phyloP scores from a whole-genome alignment of 2,797 vertebrate species.

The Gymnodraco acuticeps region DNA sequence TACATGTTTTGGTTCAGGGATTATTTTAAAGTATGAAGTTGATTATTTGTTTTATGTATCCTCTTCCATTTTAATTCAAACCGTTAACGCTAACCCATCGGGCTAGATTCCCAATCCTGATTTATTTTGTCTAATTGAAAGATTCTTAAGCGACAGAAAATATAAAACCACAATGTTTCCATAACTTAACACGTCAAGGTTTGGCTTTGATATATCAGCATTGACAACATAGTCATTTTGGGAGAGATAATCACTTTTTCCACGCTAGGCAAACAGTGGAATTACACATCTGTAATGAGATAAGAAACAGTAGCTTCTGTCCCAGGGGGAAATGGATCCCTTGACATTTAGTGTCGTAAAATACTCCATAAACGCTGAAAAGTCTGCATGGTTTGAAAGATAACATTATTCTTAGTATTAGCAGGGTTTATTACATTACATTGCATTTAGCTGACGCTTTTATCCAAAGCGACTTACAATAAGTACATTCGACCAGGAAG shows the following conservation, averaged over 20 bases:
- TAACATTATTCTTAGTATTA: slow-evolving; percentile 43
- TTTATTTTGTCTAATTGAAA: too few relatives aligned
- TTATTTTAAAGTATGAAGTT: too few relatives aligned
- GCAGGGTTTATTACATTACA: slow-evolving; percentile 7
- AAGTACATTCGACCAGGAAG: too few relatives aligned
- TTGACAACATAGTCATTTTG: not conserved
- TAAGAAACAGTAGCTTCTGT: slow-evolving; percentile 7
- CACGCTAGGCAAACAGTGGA: not conserved
- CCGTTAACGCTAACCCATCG: too few relatives aligned
- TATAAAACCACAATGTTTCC: not conserved
- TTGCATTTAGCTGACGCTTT: too few relatives aligned
- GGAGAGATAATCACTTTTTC: not conserved
- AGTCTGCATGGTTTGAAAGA: slow-evolving; percentile 33
- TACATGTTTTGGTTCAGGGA: too few relatives aligned
- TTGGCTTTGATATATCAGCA: not conserved
- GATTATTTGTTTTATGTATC: too few relatives aligned
- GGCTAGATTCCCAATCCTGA: too few relatives aligned
- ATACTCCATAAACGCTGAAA: slow-evolving; percentile 1
- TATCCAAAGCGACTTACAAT: too few relatives aligned
- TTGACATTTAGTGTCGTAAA: slow-evolving; percentile 6
- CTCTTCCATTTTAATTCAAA: too few relatives aligned
- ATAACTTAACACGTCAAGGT: not conserved
- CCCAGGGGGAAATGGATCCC: not conserved
- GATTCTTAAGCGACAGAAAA: not conserved
- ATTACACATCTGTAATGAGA: not conserved